Base-by-base conservation (phyloP, 2,888 invertebrate genomes). In the Embidobia sp. region DNA sequence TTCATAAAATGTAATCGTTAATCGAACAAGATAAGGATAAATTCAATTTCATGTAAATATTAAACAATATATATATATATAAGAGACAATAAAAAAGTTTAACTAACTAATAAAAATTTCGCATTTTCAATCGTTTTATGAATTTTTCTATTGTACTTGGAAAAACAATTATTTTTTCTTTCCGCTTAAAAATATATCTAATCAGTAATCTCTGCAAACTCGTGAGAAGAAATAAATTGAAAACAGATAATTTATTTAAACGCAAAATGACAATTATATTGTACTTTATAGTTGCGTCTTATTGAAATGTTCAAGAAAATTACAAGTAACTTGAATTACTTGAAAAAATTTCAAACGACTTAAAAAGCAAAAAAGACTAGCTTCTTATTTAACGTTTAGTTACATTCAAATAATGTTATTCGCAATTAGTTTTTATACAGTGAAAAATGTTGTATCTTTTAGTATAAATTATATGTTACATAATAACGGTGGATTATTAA, bases 111-210 rank as follows among this genome's bases (percentile, higher is more conserved):
- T 15, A 46, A 46, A 46, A 46, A 19, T 27, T 7, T 15, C 26
- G 13, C 27, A 46, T 46, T 46, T 46, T 46, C 27, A 46, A 46
- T 27, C 27, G 19, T 15, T 27, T 46, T 46, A 46, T 27, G 46
- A 26, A 46, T 46, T 46, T 46, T 46, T n/a, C 22, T 44, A 11
- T 44, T 13, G 26, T 13, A 44, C 22, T 44, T 6, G 22, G 44
- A 22, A 22, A 26, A 44, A 11, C 44, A 44, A 26, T 18, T 11
- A 44, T 22, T 44, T 44, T 44, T 26, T 4, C 26, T 26, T 26
- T 13, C 26, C 11, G 7, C 22, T 44, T 13, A 6, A 5, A 22
- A 3, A 44, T 26, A 44, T 26, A 26, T 44, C 44, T 44, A 44
- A 44, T 44, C 26, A 44, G 6, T 26, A 6, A 26, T 22, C 26